These are phyloP conservation scores for Sesia apiformis DNA, from an alignment of 2,888 invertebrate species.

Conservation along the genomic window DNA sequence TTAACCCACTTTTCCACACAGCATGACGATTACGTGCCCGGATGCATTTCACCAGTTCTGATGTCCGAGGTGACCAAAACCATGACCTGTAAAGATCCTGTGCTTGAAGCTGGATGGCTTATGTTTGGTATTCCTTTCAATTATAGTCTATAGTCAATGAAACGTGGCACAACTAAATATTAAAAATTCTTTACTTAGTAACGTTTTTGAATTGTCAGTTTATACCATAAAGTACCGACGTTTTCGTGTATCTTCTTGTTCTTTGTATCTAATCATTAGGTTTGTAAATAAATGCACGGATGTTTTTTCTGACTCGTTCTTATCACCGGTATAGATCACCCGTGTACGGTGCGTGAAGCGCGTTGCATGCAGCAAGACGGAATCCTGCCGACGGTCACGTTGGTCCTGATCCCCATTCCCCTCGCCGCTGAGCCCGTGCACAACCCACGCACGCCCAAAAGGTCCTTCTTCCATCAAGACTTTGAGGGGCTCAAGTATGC, in stretches of 20 bases:
- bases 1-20: slow-evolving; percentile 10
- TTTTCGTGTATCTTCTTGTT: background rate
- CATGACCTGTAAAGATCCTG: slow-evolving; percentile 39
- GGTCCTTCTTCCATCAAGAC: slow-evolving; percentile 53
- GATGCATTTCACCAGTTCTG: slow-evolving; percentile 40
- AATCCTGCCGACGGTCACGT: slow-evolving; percentile 49
- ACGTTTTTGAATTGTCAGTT: background rate
- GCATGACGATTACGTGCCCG: slow-evolving; percentile 50
- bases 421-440: slow-evolving; percentile 22
- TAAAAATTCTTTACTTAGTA: background rate
- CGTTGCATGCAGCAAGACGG: slow-evolving; percentile 57
- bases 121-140: slow-evolving; percentile 44
- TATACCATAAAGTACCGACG: background rate
- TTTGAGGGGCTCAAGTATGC: slow-evolving; percentile 51
- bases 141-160: background rate
- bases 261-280: too few species aligned
- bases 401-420: slow-evolving; percentile 39
- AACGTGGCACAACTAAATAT: background rate
- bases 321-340: slow-evolving; percentile 36
- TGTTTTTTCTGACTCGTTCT: too few species aligned
- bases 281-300: too few species aligned
- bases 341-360: slow-evolving; percentile 58
- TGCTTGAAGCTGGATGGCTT: slow-evolving; percentile 53
- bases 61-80: slow-evolving; percentile 50
- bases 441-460: slow-evolving; percentile 28